A percentile compares a stretch with the other conserved stretches of the same genome.
Evolutionary conservation across 2,888 invertebrate species (phyloP).

Genomic region (Lasius fuliginosus): DNA sequence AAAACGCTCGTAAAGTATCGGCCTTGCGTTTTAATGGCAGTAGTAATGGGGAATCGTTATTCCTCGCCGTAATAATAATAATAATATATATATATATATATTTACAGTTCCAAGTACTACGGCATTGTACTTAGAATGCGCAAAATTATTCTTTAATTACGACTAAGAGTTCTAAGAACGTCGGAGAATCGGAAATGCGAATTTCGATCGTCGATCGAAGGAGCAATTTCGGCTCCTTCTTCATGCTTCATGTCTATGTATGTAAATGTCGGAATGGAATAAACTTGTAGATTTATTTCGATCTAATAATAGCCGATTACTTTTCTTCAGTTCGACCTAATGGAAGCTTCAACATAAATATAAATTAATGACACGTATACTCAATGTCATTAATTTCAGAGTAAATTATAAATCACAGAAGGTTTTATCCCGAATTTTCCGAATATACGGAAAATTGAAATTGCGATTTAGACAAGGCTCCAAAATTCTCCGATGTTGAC

Average conservation of each 20-base stretch:
- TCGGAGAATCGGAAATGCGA: constrained; percentile 42
- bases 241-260: neutral
- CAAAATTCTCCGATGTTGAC: constrained; percentile 65
- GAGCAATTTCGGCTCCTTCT: neutral
- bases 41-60: constrained; percentile 67
- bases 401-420: neutral
- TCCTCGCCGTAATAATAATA: constrained; percentile 58
- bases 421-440: neutral
- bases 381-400: neutral
- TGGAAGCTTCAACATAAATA: neutral
- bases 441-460: neutral
- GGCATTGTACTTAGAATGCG: constrained; percentile 61
- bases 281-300: neutral
- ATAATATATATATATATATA: constrained; percentile 51
- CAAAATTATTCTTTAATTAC: constrained; percentile 51
- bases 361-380: constrained; percentile 4
- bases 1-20: constrained; percentile 61
- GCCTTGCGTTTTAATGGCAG: constrained; percentile 73
- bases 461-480: neutral
- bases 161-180: constrained; percentile 45
- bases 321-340: neutral
- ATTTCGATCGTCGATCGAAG: constrained; percentile 19
- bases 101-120: constrained; percentile 65
- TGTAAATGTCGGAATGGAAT: neutral
- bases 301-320: neutral